A percentile compares a stretch with the other conserved stretches of the same genome.
Conservation (phyloP, 2,888 invertebrate species). For the Hirtodrosophila confusa region DNA sequence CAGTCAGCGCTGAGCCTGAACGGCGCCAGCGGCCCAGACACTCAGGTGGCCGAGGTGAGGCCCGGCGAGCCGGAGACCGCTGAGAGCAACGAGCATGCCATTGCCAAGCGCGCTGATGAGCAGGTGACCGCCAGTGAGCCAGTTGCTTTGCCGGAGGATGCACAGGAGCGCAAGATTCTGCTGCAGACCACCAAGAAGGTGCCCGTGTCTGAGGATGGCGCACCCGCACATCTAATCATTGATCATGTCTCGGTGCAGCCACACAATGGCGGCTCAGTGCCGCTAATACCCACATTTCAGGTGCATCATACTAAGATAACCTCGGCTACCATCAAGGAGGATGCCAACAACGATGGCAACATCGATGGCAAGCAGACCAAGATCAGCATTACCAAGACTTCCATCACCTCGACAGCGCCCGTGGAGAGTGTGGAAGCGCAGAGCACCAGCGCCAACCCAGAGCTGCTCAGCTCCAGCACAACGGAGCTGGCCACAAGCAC, state of each 20-base stretch:
- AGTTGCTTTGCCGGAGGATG: slow-evolving; percentile 8
- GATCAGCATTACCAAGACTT: slow-evolving; percentile 71
- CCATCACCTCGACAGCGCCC: slow-evolving; percentile 66
- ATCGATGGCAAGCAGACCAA: slow-evolving; percentile 70
- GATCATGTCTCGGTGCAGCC: slow-evolving; percentile 80
- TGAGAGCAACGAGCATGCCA: slow-evolving; percentile 31
- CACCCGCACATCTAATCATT: slow-evolving; percentile 78
- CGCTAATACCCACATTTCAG: slow-evolving; percentile 75
- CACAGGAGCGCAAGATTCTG: slow-evolving; percentile 59
- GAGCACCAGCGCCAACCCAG: slow-evolving; percentile 30
- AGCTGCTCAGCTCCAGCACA: slow-evolving; percentile 15
- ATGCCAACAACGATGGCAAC: slow-evolving; percentile 52
- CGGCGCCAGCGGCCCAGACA: slow-evolving; percentile 61
- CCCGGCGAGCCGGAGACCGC: slow-evolving; percentile 17
- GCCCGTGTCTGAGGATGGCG: slow-evolving; percentile 50
- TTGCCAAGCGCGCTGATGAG: slow-evolving; percentile 56
- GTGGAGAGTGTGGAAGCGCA: slow-evolving; percentile 48
- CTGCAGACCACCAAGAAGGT: slow-evolving; percentile 75
- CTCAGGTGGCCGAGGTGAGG: slow-evolving; percentile 53
- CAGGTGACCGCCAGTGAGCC: slow-evolving; percentile 5
- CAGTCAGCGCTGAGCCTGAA: slow-evolving; percentile 77
- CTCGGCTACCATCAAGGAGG: slow-evolving; percentile 65
- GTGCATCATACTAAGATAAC: slow-evolving; percentile 73
- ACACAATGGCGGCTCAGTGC: slow-evolving; percentile 54
- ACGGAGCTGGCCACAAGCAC: slow-evolving; percentile 22